Percentiles rank a stretch among this genome's conserved stretches.
These are phyloP conservation scores for Stenoptilia bipunctidactyla DNA, from an alignment of 2,888 invertebrate species.

Conservation along the genomic window DNA sequence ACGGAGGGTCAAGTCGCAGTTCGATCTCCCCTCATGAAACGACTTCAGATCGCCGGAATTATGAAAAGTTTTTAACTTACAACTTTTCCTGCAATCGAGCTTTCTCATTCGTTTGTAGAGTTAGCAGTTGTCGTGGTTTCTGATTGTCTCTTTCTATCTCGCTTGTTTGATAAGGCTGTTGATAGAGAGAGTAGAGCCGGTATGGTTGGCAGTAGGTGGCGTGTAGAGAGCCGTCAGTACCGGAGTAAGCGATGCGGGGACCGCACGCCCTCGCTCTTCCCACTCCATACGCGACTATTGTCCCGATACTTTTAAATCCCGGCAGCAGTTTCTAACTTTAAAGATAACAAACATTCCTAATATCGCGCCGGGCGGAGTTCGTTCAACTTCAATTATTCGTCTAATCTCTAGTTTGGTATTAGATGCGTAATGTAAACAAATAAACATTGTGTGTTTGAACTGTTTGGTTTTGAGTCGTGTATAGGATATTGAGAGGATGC, in stretches of 20 bases:
- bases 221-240: slow-evolving; percentile 35
- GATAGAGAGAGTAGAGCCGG: slow-evolving; percentile 22
- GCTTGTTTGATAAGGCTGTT: background rate
- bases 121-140: slow-evolving; percentile 27
- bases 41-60: slow-evolving; percentile 52
- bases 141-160: slow-evolving; percentile 40
- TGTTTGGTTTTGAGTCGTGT: slow-evolving; percentile 37
- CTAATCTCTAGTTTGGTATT: slow-evolving; percentile 38
- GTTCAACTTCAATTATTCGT: slow-evolving; percentile 29
- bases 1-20: slow-evolving; percentile 56
- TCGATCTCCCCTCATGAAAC: slow-evolving; percentile 50
- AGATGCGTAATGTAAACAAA: slow-evolving; percentile 52
- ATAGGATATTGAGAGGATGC: slow-evolving; percentile 25
- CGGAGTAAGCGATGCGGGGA: slow-evolving; percentile 52
- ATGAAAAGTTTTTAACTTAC: slow-evolving; percentile 67
- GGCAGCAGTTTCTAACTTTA: too few species aligned
- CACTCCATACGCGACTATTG: slow-evolving; percentile 45
- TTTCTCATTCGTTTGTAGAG: slow-evolving; percentile 45
- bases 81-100: slow-evolving; percentile 52
- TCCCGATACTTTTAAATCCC: slow-evolving; percentile 38
- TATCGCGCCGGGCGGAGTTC: slow-evolving; percentile 36
- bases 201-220: slow-evolving; percentile 13
- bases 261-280: slow-evolving; percentile 42
- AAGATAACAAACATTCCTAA: slow-evolving; percentile 23
- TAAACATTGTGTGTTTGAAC: slow-evolving; percentile 50